These are phyloP conservation scores for Chymomyza amoena DNA, from an alignment of 2,888 invertebrate genomes.

Conservation along the genomic window DNA sequence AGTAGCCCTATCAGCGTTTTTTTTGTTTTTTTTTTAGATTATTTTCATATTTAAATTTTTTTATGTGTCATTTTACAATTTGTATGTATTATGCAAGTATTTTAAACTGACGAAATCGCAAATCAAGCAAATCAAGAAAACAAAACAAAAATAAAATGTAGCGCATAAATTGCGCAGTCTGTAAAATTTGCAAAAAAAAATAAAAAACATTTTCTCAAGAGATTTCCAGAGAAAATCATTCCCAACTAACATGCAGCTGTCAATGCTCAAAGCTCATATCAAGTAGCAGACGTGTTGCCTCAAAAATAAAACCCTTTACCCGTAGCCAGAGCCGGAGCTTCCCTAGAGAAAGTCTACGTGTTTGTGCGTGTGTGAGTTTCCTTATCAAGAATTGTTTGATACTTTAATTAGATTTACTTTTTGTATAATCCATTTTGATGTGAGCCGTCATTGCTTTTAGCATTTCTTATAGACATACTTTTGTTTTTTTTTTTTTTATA, in stretches of 20 bases:
- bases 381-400: background rate
- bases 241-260: background rate
- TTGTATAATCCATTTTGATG: background rate
- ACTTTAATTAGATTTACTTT: background rate
- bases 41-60: constrained; percentile 18
- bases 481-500: background rate
- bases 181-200: background rate
- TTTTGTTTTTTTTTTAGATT: constrained; percentile 19
- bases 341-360: background rate
- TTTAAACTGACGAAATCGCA: background rate
- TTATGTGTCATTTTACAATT: background rate
- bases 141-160: background rate
- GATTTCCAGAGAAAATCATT: background rate
- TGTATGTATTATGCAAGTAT: background rate
- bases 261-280: background rate
- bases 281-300: background rate
- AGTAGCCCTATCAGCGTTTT: background rate
- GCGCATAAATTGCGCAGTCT: background rate
- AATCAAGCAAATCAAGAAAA: background rate
- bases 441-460: background rate
- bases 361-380: background rate
- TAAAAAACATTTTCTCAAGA: background rate
- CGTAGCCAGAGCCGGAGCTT: no score
- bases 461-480: background rate
- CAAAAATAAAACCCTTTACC: background rate